Base-by-base conservation (phyloP, 2,797 vertebrate genomes). In the Poeciliopsis presidionis region DNA sequence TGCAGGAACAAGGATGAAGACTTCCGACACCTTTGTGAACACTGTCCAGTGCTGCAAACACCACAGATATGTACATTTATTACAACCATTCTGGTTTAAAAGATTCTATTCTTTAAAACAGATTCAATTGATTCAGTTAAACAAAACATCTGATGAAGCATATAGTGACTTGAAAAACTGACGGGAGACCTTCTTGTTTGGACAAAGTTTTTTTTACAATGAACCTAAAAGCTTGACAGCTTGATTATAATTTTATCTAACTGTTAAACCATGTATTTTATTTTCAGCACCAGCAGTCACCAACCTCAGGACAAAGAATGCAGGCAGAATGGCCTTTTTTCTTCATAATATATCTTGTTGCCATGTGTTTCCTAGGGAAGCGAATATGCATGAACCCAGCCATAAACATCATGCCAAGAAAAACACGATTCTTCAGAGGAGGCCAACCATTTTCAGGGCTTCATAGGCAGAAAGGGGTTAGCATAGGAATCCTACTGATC, bases 1-100 rank as follows among this genome's bases (percentile, higher is more conserved):
- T 0, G 98, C 98, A 45, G 98, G 98, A 22, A 99, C 98, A 69
- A 99, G 91, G 93, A 99, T 99, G 86, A 99, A 99, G 36, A 99
- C 97, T 93, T 99, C 98, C 0, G 97, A 98, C 91, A 99, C 97
- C 45, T 97, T 95, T 2, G 95, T 97, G 86, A 99, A 99, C 88
- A 99, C 98, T 0, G 96, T 96, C 98, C 98, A 99, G 92, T 99
- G 98, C 98, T 99, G 95, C 71, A 88, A 88, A 2, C 13, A 87
- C 39, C 70, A 80, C n/a, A 69, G 16, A 22, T 22, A 22, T 41
- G 63, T 25, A 41, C 20, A 67, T 67, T 67, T 67, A 36, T 41
- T 67, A 67, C 2, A 4, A 67, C 20, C 36, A 11, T 25, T 9
- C 20, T 67, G 36, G 63, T 67, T 67, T 36, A 30, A 33, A 63